Percentiles rank a stretch among this genome's conserved stretches.
Conservation (phyloP, 2,113 vertebrate species). For the Boleophthalmus pectinirostris region DNA sequence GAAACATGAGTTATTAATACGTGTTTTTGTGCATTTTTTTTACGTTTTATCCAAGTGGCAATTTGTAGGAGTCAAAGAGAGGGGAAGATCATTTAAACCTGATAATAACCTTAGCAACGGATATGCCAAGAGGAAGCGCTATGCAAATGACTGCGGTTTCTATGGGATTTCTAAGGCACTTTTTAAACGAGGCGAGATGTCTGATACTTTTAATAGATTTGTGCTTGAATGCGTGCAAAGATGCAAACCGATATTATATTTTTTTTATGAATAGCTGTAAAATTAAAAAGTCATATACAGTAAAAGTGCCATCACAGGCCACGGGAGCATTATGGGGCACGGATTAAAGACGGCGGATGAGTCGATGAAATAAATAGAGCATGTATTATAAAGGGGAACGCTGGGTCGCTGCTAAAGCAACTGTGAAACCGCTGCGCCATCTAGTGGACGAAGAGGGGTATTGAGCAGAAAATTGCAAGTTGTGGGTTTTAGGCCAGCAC, state of each 20-base stretch:
- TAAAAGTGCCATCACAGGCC: slow-evolving; percentile 11
- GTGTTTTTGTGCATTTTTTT: slow-evolving; percentile 20
- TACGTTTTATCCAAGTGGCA: slow-evolving; percentile 33
- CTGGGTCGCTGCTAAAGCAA: slow-evolving; percentile 27
- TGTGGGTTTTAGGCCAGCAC: too few species aligned
- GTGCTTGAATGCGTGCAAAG: slow-evolving; percentile 36
- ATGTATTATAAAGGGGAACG: slow-evolving; percentile 31
- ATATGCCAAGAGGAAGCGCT: slow-evolving; percentile 9
- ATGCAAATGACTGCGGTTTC: not conserved
- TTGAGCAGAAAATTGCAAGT: slow-evolving; percentile 3
- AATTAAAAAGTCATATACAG: slow-evolving; percentile 41
- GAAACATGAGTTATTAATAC: slow-evolving; percentile 42
- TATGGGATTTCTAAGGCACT: slow-evolving; percentile 21
- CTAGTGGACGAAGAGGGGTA: slow-evolving; percentile 61
- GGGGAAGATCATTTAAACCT: slow-evolving; percentile 37
- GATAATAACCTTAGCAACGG: slow-evolving; percentile 46
- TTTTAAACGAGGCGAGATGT: slow-evolving; percentile 10
- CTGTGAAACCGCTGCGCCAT: slow-evolving; percentile 59
- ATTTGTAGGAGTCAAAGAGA: slow-evolving; percentile 43
- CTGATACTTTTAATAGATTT: slow-evolving; percentile 34
- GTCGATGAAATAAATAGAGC: slow-evolving; percentile 41
- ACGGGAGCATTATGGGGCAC: slow-evolving; percentile 18
- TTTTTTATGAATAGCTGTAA: slow-evolving; percentile 36
- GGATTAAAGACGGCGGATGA: slow-evolving; percentile 19
- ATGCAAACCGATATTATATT: slow-evolving; percentile 12